These are phyloP conservation scores for Oligia strigilis DNA, from an alignment of 2,888 invertebrate species.

Conservation along the genomic window DNA sequence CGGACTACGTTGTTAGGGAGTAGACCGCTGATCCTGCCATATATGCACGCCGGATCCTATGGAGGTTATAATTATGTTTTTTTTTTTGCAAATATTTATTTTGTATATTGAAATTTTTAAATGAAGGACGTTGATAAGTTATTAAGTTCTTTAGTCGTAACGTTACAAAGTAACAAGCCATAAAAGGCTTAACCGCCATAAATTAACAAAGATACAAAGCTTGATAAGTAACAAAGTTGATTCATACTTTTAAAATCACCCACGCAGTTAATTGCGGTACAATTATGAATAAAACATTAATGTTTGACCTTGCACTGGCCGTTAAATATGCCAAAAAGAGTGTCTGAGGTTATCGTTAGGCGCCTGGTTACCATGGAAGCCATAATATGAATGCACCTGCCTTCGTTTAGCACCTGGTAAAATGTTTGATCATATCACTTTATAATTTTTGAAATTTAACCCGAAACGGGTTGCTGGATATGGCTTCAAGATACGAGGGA, in stretches of 20 bases:
- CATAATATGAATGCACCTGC: constrained; percentile 29
- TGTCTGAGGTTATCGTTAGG: constrained; percentile 15
- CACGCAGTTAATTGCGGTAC: constrained; percentile 1
- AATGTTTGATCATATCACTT: constrained; percentile 18
- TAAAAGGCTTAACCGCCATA: constrained; percentile 3
- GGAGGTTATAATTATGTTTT: background rate
- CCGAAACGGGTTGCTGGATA: constrained; percentile 5
- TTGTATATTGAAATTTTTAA: background rate
- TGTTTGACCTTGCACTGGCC: constrained; percentile 26
- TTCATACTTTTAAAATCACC: background rate
- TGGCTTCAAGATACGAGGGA: constrained; percentile 26
- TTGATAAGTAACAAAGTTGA: constrained; percentile 1
- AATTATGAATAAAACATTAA: constrained; percentile 38
- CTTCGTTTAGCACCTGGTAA: constrained; percentile 1
- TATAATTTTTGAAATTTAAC: constrained; percentile 5
- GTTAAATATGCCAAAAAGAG: constrained; percentile 25
- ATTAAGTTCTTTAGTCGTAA: background rate
- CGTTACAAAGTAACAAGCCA: background rate
- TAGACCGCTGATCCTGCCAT: too few species aligned
- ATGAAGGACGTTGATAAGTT: background rate
- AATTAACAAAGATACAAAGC: constrained; percentile 9
- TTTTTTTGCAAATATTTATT: background rate
- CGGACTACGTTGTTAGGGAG: too few species aligned
- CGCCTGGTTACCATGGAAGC: constrained; percentile 51
- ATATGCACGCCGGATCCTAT: background rate